A percentile compares a stretch with the other conserved stretches of the same genome.
phyloP scores from a whole-genome alignment of 2,888 invertebrate genomes.

The Nomada flava region DNA sequence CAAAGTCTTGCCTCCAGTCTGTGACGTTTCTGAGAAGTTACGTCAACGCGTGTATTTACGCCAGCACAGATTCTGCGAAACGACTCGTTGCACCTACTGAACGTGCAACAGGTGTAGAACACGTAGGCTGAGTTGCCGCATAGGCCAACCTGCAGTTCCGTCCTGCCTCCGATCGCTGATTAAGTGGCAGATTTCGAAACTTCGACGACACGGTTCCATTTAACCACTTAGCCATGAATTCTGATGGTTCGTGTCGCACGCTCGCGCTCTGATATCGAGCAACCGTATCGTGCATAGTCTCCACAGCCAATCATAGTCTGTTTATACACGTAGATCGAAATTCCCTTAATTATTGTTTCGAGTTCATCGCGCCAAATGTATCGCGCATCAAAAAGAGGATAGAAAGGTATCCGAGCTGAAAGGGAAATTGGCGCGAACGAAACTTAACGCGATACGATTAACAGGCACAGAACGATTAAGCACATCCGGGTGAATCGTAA shows the following conservation, averaged over 20 bases:
- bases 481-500: too few relatives aligned
- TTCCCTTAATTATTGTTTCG: too few relatives aligned
- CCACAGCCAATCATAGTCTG: not conserved
- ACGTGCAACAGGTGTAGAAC: conserved; percentile 67
- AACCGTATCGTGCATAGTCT: not conserved
- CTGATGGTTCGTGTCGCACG: not conserved
- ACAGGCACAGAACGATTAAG: too few relatives aligned
- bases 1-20: not conserved
- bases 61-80: conserved; percentile 33
- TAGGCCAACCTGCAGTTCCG: conserved; percentile 53
- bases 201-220: conserved; percentile 39
- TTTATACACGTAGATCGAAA: not conserved
- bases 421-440: too few relatives aligned
- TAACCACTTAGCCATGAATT: conserved; percentile 24
- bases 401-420: too few relatives aligned
- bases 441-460: too few relatives aligned
- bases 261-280: not conserved
- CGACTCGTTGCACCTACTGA: conserved; percentile 36
- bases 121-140: conserved; percentile 48
- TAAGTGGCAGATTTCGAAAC: conserved; percentile 57
- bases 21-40: conserved; percentile 6
- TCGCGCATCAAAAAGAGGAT: not conserved
- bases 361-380: too few relatives aligned
- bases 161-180: conserved; percentile 55
- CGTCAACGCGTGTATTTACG: not conserved